phyloP scores from a whole-genome alignment of 2,888 invertebrate genomes.

The Lumbricus terrestris region DNA sequence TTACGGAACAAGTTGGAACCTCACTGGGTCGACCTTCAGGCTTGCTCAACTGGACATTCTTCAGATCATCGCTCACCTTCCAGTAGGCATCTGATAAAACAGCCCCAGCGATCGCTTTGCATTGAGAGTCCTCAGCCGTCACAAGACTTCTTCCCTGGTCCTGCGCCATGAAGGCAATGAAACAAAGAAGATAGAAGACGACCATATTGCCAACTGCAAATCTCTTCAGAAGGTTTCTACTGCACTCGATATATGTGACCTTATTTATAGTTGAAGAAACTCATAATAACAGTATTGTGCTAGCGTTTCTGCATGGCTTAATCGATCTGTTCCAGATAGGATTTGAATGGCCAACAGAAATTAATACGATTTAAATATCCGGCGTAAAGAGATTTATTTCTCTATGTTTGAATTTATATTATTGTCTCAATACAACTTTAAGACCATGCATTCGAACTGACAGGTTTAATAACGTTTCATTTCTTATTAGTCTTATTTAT shows the following conservation, averaged over 20 bases:
- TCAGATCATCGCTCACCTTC: neutral
- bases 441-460: too few relatives aligned
- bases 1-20: neutral
- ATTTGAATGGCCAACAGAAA: too few relatives aligned
- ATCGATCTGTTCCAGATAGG: too few relatives aligned
- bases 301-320: too few relatives aligned
- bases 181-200: neutral
- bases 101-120: neutral
- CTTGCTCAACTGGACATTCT: neutral
- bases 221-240: neutral
- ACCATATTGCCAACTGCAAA: neutral
- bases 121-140: neutral
- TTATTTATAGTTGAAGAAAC: neutral
- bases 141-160: neutral
- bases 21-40: neutral
- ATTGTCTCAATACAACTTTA: too few relatives aligned
- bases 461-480: too few relatives aligned
- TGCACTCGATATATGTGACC: neutral
- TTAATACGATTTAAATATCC: too few relatives aligned
- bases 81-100: neutral
- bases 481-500: too few relatives aligned
- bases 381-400: too few relatives aligned
- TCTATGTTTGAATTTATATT: too few relatives aligned
- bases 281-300: too few relatives aligned
- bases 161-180: neutral